Evolutionary conservation across 2,113 vertebrate species (phyloP), one percentile per base, ranked within the genome.

Genomic region (Ascaphus truei): DNA sequence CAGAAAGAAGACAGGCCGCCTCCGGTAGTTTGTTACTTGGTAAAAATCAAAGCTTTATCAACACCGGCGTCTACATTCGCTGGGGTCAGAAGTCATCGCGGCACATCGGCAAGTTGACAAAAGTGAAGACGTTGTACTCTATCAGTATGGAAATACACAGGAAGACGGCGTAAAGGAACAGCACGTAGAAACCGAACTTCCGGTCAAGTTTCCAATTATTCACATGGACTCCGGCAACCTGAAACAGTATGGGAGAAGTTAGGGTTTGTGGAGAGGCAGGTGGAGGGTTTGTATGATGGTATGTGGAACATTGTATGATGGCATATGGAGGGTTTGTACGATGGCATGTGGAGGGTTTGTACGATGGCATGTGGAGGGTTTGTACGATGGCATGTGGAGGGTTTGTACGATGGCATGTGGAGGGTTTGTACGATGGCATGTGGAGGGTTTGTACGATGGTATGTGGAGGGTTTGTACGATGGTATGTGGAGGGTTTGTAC

Each of bases 81-180:
- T 58, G 34, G 1, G 63, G 37, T 85, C 88, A 92, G 75, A 93
- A 90, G 3, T 91, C 88, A 76, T 95, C 94, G 66, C 79, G 84
- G 86, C 96, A 99, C 96, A 98, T 99, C 73, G 96, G 96, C 76
- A 98, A 84, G 89, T 99, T 99, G 92, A 99, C 94, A 39, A 99
- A 99, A 66, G 95, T 99, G 89, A 99, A 99, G 81, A 99, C 93
- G 13, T 99, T 99, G 80, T 93, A 99, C 76, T 99, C 96, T 62
- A 99, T 99, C 90, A 99, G 89, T 82, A 98, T 88, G 52, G 96
- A 99, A 86, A 98, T 92, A 85, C 95, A 98, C 79, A 99, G 78
- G 88, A 99, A 99, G 83, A 99, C 0, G 2, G 83, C 93, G 16
- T 99, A 98, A 68, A 99, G 91, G 55, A 92, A 31, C 56, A 99